Evolutionary conservation across 2,797 vertebrate genomes (phyloP).

Genomic region (Leptatherina wallacei): DNA sequence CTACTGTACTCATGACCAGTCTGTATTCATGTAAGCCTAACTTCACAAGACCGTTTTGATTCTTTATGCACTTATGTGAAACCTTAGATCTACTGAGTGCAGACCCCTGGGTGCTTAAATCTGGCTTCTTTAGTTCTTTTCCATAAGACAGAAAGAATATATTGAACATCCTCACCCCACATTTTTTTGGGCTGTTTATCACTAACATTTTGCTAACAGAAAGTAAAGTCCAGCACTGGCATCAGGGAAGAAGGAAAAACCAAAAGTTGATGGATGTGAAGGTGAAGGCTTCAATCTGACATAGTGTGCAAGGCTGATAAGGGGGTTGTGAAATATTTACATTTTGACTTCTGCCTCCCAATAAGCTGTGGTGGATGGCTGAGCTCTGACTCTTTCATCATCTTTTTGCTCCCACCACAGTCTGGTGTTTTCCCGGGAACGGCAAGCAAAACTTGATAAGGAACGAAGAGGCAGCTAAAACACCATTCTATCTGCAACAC

Average conservation of each 20-base stretch:
- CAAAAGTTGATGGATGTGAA: neutral
- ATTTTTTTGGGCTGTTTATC: neutral
- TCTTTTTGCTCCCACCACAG: constrained; percentile 7
- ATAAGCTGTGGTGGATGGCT: constrained; percentile 21
- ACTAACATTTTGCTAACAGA: neutral
- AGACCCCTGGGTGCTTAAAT: constrained; percentile 1
- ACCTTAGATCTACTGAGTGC: constrained; percentile 16
- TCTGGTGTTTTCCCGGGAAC: constrained; percentile 38
- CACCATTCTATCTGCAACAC: constrained; percentile 41
- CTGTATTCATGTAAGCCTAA: constrained; percentile 4
- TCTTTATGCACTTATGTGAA: constrained; percentile 21
- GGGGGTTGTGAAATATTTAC: constrained; percentile 33
- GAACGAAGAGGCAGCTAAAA: constrained; percentile 21
- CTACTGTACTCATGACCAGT: constrained; percentile 26
- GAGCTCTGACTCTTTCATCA: constrained; percentile 27
- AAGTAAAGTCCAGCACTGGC: neutral
- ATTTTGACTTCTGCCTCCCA: constrained; percentile 28
- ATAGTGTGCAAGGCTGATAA: constrained; percentile 13
- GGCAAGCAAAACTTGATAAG: constrained; percentile 48
- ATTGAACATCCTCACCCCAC: neutral
- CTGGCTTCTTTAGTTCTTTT: neutral
- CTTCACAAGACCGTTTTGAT: constrained; percentile 28
- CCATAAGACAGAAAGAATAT: neutral
- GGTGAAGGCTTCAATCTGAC: neutral
- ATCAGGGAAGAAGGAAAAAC: neutral